Base-by-base conservation (phyloP, 2,888 invertebrate genomes). In the Liopterus haemorrhoidalis region DNA sequence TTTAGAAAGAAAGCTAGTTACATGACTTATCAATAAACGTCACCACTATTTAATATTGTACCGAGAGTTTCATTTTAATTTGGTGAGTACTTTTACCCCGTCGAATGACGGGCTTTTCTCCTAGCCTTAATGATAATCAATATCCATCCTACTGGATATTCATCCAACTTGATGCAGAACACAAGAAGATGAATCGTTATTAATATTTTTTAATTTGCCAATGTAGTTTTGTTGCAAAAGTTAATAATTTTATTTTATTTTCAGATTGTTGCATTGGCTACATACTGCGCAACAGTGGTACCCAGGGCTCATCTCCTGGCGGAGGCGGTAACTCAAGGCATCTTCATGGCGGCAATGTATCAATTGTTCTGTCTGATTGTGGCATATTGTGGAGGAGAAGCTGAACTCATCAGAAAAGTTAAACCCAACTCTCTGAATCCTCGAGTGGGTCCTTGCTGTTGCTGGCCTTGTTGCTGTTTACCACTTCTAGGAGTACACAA, bases 401-500 rank as follows among this genome's bases (percentile, higher is more conserved):
- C 76, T 6, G 74, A 76, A 59, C 63, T 81, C 5, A 69, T 79
- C 47, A 71, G 75, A 52, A 70, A 70, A 47, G 70, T 77, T 1
- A 74, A 76, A 56, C 76, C 77, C 2, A 70, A 73, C 49, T 66
- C 70, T 5, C 63, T 84, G 56, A 76, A 75, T 61, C 72, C 79
- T 9, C 70, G 74, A 58, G 79, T 80, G 5, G 72, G 76, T 18
- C 85, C 85, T 1, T 83, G 82, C 60, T 85, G 85, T 62, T 85
- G 84, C 59, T 82, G 79, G 79, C 83, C 83, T 1, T 81, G 80
- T 57, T 81, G 79, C 54, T 64, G 59, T 33, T 61, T 84, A 45
- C 82, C 82, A 1, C 66, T 68, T 25, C 71, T 76, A 1, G 67
- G 68, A 42, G 66, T 80, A 15, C 69, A 71, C 48, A 75, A 74